These are phyloP conservation scores for Seriola quinqueradiata DNA, from an alignment of 2,113 vertebrate genomes.

Conservation along the genomic window DNA sequence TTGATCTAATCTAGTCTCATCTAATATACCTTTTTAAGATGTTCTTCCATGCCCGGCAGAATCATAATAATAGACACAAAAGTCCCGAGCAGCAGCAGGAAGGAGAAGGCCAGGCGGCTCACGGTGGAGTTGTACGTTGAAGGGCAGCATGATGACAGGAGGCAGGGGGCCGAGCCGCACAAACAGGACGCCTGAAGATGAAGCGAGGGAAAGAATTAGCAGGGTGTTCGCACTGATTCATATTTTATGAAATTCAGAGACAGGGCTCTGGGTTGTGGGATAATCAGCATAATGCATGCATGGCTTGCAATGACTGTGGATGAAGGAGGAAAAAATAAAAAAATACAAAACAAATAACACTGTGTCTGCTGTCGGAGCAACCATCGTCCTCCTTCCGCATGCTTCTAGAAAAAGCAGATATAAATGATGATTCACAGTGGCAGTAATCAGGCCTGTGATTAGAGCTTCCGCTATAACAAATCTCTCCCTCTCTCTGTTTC, in stretches of 20 bases:
- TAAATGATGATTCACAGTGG: slow-evolving; percentile 15
- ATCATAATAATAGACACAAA: slow-evolving; percentile 93
- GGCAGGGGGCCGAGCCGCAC: slow-evolving; percentile 92
- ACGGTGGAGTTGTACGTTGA: slow-evolving; percentile 91
- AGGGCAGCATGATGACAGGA: slow-evolving; percentile 93
- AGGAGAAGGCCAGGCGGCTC: slow-evolving; percentile 90
- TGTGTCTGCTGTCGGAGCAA: slow-evolving; percentile 40
- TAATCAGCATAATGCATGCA: slow-evolving; percentile 60
- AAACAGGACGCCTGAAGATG: slow-evolving; percentile 90
- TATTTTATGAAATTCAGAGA: slow-evolving; percentile 12
- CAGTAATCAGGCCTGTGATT: slow-evolving; percentile 26
- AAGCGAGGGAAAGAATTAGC: slow-evolving; percentile 5
- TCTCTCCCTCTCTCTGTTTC: not conserved
- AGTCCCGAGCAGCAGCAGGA: slow-evolving; percentile 91
- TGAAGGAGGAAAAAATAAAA: not conserved
- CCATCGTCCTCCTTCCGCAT: slow-evolving; percentile 1
- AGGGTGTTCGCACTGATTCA: slow-evolving; percentile 7
- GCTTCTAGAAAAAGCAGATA: slow-evolving; percentile 17
- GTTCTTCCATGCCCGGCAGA: slow-evolving; percentile 90
- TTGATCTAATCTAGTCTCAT: not conserved
- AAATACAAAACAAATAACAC: slow-evolving; percentile 11
- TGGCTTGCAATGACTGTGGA: slow-evolving; percentile 5
- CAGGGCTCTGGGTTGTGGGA: slow-evolving; percentile 17
- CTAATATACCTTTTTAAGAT: slow-evolving; percentile 88
- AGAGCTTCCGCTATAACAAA: slow-evolving; percentile 30